Base-by-base conservation (phyloP, 2,888 invertebrate genomes). In the Pomacea canaliculata region DNA sequence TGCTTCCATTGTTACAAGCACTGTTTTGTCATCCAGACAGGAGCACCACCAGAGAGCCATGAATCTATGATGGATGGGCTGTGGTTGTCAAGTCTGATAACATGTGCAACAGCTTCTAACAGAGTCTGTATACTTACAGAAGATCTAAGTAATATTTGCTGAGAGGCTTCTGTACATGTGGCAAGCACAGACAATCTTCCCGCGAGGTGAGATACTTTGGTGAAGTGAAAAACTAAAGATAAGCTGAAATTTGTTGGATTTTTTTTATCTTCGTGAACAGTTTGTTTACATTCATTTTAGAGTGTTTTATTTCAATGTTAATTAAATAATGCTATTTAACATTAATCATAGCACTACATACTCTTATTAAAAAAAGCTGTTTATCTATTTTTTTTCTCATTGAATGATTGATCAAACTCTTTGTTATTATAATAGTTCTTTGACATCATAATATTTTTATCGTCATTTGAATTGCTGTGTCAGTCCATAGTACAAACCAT, bases 31-130 rank as follows among this genome's bases (percentile, higher is more conserved):
- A 65, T 77, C 1, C 76, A 83, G 83, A 19, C 46, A 70, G 13
- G 48, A 37, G 23, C 75, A 74, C 12, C 75, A 79, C 51, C 49
- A 49, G 7, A 73, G 65, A 37, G 81, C 62, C 78, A 79, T 63
- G 76, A 80, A 13, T 79, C 76, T 60, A 83, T 86, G 76, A 56
- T 84, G n/a, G 86, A 86, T 78, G 85, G 83, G 8, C 71, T 83
- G 62, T 80, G 81, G 49, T 77, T 7, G 18, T 84, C 23, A 75
- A 79, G 10, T 77, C 82, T 8, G 78, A 82, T 8, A n/a, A n/a
- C 71, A 73, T 27, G 74, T 80, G 12, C 83, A 85, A 69, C 60
- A 76, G 3, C 70, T 83, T 13, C 71, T 86, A 7, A 79, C 80
- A 3, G 76, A 82, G 12, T 71, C 72, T 7, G 80, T 86, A 12